A percentile compares a stretch with the other conserved stretches of the same genome.
These are phyloP conservation scores for Hirudo medicinalis DNA, from an alignment of 1,140 invertebrate genomes.

Conservation along the genomic window DNA sequence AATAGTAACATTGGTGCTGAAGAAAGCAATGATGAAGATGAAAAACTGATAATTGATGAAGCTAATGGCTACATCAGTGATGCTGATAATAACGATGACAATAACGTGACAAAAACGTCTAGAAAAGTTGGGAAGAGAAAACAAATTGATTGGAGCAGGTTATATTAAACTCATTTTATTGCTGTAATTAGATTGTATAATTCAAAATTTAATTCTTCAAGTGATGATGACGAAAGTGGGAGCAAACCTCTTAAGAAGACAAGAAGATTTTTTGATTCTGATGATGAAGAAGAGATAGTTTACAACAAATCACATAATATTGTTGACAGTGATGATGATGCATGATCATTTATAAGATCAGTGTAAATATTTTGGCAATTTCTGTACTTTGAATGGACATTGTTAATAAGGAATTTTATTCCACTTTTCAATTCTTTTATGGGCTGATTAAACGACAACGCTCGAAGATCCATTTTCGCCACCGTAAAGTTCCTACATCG, in stretches of 20 bases:
- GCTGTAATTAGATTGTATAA: too few species aligned
- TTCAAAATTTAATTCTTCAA: background rate
- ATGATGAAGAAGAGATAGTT: too few species aligned
- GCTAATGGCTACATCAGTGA: background rate
- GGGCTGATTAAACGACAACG: too few species aligned
- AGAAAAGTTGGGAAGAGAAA: constrained; percentile 5
- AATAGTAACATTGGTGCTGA: constrained; percentile 13
- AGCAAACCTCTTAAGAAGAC: background rate
- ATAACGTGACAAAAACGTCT: too few species aligned
- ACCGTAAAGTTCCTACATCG: too few species aligned
- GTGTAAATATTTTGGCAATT: too few species aligned
- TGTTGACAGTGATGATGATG: constrained; percentile 6
- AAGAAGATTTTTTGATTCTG: background rate
- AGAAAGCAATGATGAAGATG: constrained; percentile 10
- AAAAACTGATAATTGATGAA: constrained; percentile 15
- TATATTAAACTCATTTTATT: too few species aligned
- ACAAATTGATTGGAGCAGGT: too few species aligned
- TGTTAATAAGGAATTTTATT: too few species aligned
- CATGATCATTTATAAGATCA: background rate
- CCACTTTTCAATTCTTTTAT: too few species aligned
- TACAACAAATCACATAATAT: background rate
- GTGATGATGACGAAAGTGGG: background rate
- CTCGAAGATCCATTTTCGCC: too few species aligned
- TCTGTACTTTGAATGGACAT: too few species aligned
- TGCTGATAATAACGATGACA: background rate